A percentile compares a stretch with the other conserved stretches of the same genome.
These are phyloP conservation scores for Brachionus asplanchnoidis DNA, from an alignment of 1,140 invertebrate genomes.

Conservation along the genomic window DNA sequence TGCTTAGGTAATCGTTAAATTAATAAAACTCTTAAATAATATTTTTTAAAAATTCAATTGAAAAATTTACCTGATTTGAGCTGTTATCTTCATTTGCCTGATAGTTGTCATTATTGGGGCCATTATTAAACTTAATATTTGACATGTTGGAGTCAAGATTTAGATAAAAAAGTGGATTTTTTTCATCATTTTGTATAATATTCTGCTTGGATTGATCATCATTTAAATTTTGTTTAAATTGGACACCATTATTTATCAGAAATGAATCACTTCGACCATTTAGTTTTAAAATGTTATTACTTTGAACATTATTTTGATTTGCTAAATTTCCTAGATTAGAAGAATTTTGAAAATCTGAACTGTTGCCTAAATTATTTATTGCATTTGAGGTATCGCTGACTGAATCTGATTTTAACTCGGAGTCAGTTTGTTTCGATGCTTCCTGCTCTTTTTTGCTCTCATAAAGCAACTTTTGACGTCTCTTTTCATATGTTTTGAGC, in stretches of 20 bases:
- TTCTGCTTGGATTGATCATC: background rate
- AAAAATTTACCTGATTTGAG: background rate
- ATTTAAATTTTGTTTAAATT: background rate
- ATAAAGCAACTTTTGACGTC: conserved; percentile 13
- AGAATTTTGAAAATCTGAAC: background rate
- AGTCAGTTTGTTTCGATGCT: background rate
- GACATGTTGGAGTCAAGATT: background rate
- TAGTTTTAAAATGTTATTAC: background rate
- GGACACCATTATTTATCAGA: background rate
- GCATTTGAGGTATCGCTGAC: background rate
- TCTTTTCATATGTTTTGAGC: conserved; percentile 17
- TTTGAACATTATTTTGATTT: background rate
- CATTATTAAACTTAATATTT: conserved; percentile 22
- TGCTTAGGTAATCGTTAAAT: background rate
- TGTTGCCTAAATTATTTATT: background rate
- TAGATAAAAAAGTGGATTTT: conserved; percentile 1
- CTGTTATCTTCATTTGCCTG: background rate
- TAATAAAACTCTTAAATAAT: too few relatives aligned
- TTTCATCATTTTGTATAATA: background rate
- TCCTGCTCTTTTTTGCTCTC: conserved; percentile 36
- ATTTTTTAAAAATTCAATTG: background rate
- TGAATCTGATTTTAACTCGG: background rate
- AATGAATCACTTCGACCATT: background rate
- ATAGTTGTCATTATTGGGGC: background rate
- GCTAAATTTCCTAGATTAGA: background rate